These are phyloP conservation scores for Mareca strepera DNA, from an alignment of 2,797 vertebrate species.

Conservation along the genomic window DNA sequence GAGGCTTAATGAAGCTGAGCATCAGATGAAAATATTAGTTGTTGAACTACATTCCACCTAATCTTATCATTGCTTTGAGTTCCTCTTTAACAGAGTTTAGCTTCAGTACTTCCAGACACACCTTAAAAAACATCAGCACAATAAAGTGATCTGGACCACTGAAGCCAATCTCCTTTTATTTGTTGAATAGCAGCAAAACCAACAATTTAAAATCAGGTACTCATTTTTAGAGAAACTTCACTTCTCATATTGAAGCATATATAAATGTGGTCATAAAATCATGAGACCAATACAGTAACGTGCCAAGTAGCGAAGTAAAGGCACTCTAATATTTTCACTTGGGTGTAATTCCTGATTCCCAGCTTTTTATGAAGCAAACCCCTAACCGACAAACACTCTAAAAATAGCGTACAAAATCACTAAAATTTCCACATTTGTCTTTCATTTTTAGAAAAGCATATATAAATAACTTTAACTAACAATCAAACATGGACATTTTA, in stretches of 20 bases:
- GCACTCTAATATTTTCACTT: neutral
- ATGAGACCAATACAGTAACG: neutral
- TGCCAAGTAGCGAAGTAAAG: neutral
- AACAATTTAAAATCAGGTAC: neutral
- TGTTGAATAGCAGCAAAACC: constrained; percentile 6
- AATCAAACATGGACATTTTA: constrained; percentile 49
- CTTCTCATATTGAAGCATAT: neutral
- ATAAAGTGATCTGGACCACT: neutral
- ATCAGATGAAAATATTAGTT: neutral
- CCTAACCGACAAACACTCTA: neutral
- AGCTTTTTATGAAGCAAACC: neutral
- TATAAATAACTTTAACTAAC: constrained; percentile 24
- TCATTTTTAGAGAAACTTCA: neutral
- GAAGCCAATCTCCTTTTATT: neutral
- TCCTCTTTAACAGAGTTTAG: neutral
- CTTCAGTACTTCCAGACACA: neutral
- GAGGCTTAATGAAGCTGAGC: neutral
- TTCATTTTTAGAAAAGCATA: neutral
- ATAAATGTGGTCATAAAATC: constrained; percentile 1
- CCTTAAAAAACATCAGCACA: neutral
- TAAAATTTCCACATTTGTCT: neutral
- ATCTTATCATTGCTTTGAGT: neutral
- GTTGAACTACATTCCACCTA: neutral
- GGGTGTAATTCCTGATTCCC: neutral
- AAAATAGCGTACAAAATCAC: neutral